These are phyloP conservation scores for Pyrgilauda ruficollis DNA, from an alignment of 2,113 vertebrate species.

Conservation along the genomic window DNA sequence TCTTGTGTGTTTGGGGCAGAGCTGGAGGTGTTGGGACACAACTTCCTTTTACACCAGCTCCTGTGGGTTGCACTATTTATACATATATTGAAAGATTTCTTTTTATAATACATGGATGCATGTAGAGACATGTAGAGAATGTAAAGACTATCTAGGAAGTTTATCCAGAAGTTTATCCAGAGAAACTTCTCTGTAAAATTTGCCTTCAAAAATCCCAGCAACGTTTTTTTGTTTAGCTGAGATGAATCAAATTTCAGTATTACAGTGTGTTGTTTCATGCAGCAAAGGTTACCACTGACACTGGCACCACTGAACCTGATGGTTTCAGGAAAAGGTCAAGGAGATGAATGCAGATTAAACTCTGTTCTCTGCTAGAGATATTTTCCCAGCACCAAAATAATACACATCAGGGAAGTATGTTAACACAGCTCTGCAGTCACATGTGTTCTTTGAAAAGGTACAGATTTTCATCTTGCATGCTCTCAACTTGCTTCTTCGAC, in stretches of 20 bases:
- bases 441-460: not conserved
- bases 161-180: too few species aligned
- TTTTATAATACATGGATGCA: too few species aligned
- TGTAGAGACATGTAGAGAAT: too few species aligned
- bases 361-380: not conserved
- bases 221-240: not conserved
- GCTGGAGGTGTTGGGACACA: not conserved
- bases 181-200: not conserved
- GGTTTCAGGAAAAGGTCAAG: not conserved
- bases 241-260: not conserved
- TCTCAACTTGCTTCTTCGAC: not conserved
- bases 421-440: not conserved
- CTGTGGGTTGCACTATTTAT: not conserved
- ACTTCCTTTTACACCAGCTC: not conserved
- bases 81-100: too few species aligned
- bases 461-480: not conserved
- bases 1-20: not conserved
- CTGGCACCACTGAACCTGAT: not conserved
- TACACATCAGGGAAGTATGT: not conserved
- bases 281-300: not conserved
- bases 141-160: too few species aligned
- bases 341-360: not conserved
- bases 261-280: not conserved
- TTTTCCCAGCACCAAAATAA: not conserved
- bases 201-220: not conserved